Evolutionary conservation across 2,113 vertebrate genomes (phyloP).

Genomic region (Podiceps cristatus): DNA sequence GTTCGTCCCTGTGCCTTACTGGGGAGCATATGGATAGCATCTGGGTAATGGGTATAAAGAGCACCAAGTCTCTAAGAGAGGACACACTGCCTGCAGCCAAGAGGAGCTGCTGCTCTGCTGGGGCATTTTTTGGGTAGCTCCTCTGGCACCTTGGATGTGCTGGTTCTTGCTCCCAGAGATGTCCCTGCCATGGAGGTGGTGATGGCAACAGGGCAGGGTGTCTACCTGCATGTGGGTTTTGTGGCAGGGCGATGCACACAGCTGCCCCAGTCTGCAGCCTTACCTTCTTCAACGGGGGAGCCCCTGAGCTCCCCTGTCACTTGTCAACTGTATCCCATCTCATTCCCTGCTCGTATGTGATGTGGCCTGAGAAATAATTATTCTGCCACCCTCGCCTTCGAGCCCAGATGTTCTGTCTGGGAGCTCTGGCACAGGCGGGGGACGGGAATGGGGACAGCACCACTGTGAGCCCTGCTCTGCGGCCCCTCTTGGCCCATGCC

Average conservation of each 20-base stretch:
- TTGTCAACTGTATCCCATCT: neutral
- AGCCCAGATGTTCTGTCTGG: neutral
- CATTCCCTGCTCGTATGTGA: fast-evolving
- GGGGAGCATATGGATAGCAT: neutral
- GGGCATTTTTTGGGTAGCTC: neutral
- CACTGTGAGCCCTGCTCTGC: neutral
- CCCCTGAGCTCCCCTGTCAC: neutral
- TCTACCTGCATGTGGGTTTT: neutral
- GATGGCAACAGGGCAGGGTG: neutral
- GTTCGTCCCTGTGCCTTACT: neutral
- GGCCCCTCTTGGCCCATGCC: neutral
- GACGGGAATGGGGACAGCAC: neutral
- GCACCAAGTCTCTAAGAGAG: neutral
- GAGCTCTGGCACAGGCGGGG: neutral
- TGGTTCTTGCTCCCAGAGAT: neutral
- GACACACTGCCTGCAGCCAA: neutral
- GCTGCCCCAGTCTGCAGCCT: neutral
- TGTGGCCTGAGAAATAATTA: neutral
- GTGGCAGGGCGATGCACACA: fast-evolving
- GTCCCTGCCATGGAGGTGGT: neutral
- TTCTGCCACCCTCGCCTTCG: neutral
- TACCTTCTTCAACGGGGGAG: neutral
- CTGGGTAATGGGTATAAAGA: neutral
- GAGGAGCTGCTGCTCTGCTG: neutral
- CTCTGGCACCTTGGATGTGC: neutral